Evolutionary conservation across 1,140 invertebrate species (phyloP).

Genomic region (Saccostrea echinata): DNA sequence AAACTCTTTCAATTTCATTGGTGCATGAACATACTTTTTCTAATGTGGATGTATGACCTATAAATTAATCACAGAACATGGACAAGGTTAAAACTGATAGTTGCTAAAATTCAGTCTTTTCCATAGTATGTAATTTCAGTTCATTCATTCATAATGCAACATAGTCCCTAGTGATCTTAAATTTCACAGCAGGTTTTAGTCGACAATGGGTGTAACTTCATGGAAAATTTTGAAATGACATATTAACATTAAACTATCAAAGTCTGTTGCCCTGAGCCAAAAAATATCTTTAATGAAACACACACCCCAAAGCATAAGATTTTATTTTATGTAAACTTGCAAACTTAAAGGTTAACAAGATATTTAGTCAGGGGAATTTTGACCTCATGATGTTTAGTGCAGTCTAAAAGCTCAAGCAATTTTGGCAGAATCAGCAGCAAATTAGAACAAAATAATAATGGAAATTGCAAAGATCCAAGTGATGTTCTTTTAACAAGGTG

Average conservation of each 20-base stretch:
- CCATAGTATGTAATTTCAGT: neutral
- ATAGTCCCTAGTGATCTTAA: neutral
- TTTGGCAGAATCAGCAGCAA: neutral
- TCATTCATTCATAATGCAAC: neutral
- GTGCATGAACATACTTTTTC: constrained; percentile 20
- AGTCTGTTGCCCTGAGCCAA: constrained; percentile 1
- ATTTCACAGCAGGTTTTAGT: neutral
- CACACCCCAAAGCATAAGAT: constrained; percentile 8
- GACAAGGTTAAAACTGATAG: constrained; percentile 6
- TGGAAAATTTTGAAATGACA: constrained; percentile 1
- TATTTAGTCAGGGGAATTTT: neutral
- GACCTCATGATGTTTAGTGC: neutral
- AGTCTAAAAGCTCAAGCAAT: neutral
- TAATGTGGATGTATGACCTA: constrained; percentile 18
- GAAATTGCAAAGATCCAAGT: no score
- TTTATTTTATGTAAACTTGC: neutral
- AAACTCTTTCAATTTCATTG: constrained; percentile 32
- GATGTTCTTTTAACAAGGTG: no score
- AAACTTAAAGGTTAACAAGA: no score
- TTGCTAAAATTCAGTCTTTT: neutral
- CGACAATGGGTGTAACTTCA: constrained; percentile 16
- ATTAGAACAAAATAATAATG: neutral
- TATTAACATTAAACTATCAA: neutral
- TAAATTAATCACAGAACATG: neutral
- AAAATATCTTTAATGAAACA: neutral